Conservation (phyloP, 1,140 invertebrate genomes). For the Nixonia krombeini region DNA sequence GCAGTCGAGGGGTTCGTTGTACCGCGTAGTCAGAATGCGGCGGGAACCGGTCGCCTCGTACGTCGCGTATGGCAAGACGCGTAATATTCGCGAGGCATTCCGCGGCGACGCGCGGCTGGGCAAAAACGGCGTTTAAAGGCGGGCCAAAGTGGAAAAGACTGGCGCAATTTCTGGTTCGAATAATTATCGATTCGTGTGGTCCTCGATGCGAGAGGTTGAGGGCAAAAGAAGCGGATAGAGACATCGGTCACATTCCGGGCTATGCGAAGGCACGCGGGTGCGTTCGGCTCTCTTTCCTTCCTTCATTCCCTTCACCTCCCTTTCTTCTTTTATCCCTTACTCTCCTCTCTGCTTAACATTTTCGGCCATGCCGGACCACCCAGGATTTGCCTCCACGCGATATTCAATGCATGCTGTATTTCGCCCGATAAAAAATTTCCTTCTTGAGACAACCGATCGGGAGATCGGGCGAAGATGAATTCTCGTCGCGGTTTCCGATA, state of each 20-base stretch:
- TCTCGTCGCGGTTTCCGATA: neutral
- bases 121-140: constrained; percentile 62
- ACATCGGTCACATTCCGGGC: constrained; percentile 70
- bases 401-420: constrained; percentile 50
- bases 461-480: constrained; percentile 3
- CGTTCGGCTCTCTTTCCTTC: constrained; percentile 47
- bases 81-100: constrained; percentile 57
- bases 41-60: constrained; percentile 51
- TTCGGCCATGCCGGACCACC: constrained; percentile 60
- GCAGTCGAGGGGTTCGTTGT: constrained; percentile 13
- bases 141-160: constrained; percentile 62
- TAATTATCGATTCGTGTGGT: constrained; percentile 73
- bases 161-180: constrained; percentile 66
- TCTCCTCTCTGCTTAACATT: constrained; percentile 62
- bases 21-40: constrained; percentile 22
- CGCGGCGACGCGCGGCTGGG: constrained; percentile 28
- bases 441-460: neutral
- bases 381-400: constrained; percentile 49
- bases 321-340: constrained; percentile 50
- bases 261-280: constrained; percentile 63
- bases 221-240: constrained; percentile 70
- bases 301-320: constrained; percentile 50
- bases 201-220: constrained; percentile 46
- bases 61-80: constrained; percentile 53
- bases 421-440: constrained; percentile 6